Evolutionary conservation across 2,888 invertebrate species (phyloP).

Genomic region (Eristalis arbustorum): DNA sequence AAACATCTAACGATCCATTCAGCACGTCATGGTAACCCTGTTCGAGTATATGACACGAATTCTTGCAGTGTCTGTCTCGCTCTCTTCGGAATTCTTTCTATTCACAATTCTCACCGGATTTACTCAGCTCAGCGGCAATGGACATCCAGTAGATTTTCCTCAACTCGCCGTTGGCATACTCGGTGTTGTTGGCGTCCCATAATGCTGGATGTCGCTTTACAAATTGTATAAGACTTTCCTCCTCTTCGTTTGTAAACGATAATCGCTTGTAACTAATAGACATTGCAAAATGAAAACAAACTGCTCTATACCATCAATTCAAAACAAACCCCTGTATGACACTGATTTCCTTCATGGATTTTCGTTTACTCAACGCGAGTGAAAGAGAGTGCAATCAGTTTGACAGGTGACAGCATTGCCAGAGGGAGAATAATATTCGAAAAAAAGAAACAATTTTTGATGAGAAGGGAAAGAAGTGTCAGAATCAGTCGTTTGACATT

Average conservation of each 20-base stretch:
- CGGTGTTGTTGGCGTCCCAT: conserved; percentile 57
- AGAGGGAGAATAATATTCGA: not conserved
- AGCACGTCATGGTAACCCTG: conserved; percentile 12
- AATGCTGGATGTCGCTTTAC: conserved; percentile 59
- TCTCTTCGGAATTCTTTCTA: conserved; percentile 44
- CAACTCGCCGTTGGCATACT: conserved; percentile 59
- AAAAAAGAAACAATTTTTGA: not conserved
- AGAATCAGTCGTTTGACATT: too few species aligned
- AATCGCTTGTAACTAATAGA: conserved; percentile 57
- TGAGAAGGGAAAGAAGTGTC: too few species aligned
- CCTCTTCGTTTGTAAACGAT: conserved; percentile 68
- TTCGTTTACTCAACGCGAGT: not conserved
- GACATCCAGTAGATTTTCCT: conserved; percentile 57
- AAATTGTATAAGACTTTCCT: conserved; percentile 52
- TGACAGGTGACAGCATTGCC: conserved; percentile 6
- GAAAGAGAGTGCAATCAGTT: not conserved
- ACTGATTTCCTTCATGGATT: conserved; percentile 55
- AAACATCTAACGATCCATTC: not conserved
- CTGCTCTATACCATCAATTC: not conserved
- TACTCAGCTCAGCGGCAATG: conserved; percentile 48
- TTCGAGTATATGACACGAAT: not conserved
- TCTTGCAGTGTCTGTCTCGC: not conserved
- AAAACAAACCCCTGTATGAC: conserved; percentile 7
- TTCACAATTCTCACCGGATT: conserved; percentile 43
- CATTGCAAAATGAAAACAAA: not conserved